Base-by-base conservation (phyloP, 2,888 invertebrate species). In the Amblyjoppa fuscipennis region DNA sequence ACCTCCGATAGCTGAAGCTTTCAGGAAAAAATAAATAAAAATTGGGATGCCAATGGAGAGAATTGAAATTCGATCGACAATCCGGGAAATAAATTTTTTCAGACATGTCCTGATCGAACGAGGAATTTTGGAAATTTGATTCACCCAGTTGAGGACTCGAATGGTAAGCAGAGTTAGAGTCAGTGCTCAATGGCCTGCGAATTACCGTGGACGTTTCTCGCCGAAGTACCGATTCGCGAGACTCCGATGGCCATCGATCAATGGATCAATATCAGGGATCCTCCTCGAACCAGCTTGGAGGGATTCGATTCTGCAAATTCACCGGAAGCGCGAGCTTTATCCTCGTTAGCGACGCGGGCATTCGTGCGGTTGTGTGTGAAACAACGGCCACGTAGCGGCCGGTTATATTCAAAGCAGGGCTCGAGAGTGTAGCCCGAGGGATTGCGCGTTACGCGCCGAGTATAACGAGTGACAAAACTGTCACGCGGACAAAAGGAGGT, bases 1-100 rank as follows among this genome's bases (percentile, higher is more conserved):
- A 53, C 41, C 41, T 38, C 73, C 20, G 73, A 71, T 83, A 74
- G 74, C 68, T 13, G 45, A 28, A 74, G 51, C 59, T 79, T 75
- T 69, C n/a, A 64, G 5, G 6, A 61, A 66, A 74, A 71, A 74
- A 41, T 5, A 41, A 2, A 76, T 71, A 31, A 25, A n/a, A 61
- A 68, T 11, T 20, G 49, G 45, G 68, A 59, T 69, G 13, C 1
- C 31, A 1, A 16, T 68, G 34, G 56, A 59, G 25, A n/a, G 41
- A 38, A 61, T 76, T 51, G 51, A 64, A 38, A 31, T 51, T 53
- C 51, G 61, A 11, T 61, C 34, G 31, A 4, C 16, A 31, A 34
- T 61, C 4, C 31, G 6, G 31, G 28, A 28, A 61, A 34, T 61
- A 13, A 59, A 59, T 28, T 56, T 25, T 31, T 3, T 31, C 3